Evolutionary conservation across 2,113 vertebrate species (phyloP).

Genomic region (Orientallactaga bullata): DNA sequence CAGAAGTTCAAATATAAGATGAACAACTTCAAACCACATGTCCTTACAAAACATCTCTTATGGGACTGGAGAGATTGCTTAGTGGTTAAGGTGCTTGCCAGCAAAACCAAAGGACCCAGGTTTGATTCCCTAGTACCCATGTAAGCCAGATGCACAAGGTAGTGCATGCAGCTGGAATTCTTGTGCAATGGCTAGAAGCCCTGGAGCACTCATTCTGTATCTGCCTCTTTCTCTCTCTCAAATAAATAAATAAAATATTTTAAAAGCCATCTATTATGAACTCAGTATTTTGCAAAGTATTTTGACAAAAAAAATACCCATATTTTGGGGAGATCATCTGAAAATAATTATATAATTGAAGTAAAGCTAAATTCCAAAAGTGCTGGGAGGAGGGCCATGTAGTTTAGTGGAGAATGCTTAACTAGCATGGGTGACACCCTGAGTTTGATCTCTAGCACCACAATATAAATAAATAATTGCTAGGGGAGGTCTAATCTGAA

Average conservation of each 20-base stretch:
- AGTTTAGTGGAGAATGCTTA: background rate
- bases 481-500: background rate
- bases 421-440: background rate
- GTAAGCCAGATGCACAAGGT: no score
- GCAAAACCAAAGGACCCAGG: no score
- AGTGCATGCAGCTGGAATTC: no score
- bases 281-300: slow-evolving; percentile 13
- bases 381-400: background rate
- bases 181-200: no score
- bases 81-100: no score
- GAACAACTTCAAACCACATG: background rate
- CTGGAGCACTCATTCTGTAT: no score
- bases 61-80: no score
- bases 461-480: background rate
- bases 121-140: no score
- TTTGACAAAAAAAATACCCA: slow-evolving; percentile 5
- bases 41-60: background rate
- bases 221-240: no score
- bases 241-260: no score
- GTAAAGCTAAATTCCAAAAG: background rate
- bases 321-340: background rate
- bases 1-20: background rate
- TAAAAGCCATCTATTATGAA: no score
- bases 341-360: background rate
- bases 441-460: background rate